Evolutionary conservation across 2,113 vertebrate species (phyloP).

Genomic region (Ptilonorhynchus violaceus): DNA sequence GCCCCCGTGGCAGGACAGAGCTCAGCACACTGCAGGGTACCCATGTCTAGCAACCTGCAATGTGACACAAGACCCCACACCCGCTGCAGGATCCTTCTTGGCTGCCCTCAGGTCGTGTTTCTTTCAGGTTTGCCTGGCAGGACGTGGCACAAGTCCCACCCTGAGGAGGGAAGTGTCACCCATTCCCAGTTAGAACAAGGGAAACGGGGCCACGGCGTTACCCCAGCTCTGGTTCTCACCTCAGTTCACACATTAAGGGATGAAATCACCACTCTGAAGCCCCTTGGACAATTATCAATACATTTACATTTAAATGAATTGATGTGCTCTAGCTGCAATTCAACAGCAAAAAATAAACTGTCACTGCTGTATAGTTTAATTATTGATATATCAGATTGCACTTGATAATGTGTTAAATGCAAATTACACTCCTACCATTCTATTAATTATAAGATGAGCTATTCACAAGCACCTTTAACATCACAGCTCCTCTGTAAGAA

Average conservation of each 20-base stretch:
- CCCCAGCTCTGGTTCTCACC: neutral
- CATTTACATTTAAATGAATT: neutral
- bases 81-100: rapidly evolving
- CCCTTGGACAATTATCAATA: neutral
- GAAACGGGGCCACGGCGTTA: neutral
- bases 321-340: neutral
- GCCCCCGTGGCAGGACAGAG: rapidly evolving
- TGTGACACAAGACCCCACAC: neutral
- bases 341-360: neutral
- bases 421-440: neutral
- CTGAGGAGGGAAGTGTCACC: neutral
- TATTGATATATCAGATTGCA: neutral
- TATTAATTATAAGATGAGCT: neutral
- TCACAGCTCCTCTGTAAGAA: neutral
- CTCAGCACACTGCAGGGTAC: rapidly evolving
- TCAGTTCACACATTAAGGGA: neutral
- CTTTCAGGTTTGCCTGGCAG: neutral
- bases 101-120: neutral
- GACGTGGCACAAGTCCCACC: neutral
- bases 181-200: neutral
- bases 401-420: neutral
- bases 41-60: neutral
- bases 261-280: neutral
- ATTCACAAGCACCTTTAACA: neutral
- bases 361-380: neutral